Evolutionary conservation across 2,113 vertebrate species (phyloP), one percentile per base, ranked within the genome.

Genomic region (Orthonyx spaldingii): DNA sequence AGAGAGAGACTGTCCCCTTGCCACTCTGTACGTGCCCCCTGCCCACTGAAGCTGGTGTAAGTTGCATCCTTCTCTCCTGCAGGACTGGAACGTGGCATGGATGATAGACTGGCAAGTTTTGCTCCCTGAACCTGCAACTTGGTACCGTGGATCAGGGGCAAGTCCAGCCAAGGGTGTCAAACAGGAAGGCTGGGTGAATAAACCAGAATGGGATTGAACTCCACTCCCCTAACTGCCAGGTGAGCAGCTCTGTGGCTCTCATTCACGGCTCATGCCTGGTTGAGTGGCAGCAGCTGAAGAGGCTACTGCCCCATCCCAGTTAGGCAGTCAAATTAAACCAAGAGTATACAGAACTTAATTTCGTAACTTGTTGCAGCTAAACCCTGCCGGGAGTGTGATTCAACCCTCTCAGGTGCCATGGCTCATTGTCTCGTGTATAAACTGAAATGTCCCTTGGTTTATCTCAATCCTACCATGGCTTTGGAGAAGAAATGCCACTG

Each of bases 31-130:
- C 32, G 22, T 35, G 11, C 16, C 57, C 23, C 35, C 15, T 5
- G 16, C 30, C 32, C 46, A 23, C 13, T 49, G 35, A 19, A 27
- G 12, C 5, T 63, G 16, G 13, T 10, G 47, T 3, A 2, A 78
- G 15, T 4, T 37, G 28, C 16, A 11, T 28, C 35, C n/a, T 8
- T 26, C 30, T 7, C 33, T 80, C 60, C n/a, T 30, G 18, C 44
- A 39, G 21, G 6, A 47, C 32, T 23, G 24, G 14, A 12, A 49
- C 0, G 2, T 26, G n/a, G 11, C 35, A 64, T 0, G 13, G n/a
- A 27, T 2, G 1, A 35, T 50, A 56, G 26, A 4, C 7, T 11
- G 12, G 23, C 7, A 39, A 41, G 33, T 11, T 77, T 46, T 74
- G 7, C 49, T 59, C 65, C 16, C 41, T 50, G 41, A 61, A 28